phyloP scores from a whole-genome alignment of 1,140 invertebrate genomes.

The Atta colombica region DNA sequence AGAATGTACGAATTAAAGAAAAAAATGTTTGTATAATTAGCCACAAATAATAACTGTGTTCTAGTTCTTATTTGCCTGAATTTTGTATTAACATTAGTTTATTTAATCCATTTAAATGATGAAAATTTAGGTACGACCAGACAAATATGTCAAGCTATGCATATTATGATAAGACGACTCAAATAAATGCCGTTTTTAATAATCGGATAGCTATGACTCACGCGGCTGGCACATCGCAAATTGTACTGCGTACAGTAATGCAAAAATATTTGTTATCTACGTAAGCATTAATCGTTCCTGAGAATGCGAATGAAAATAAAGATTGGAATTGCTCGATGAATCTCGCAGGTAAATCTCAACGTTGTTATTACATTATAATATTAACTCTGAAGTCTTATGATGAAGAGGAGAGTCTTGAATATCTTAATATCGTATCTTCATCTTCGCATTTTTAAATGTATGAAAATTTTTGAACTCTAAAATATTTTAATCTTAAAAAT shows the following conservation, averaged over 20 bases:
- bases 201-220: slow-evolving; percentile 46
- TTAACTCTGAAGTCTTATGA: neutral
- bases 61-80: too few relatives aligned
- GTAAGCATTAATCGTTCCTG: slow-evolving; percentile 19
- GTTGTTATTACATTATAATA: neutral
- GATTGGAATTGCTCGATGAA: neutral
- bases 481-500: neutral
- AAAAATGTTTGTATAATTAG: too few relatives aligned
- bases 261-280: slow-evolving; percentile 38
- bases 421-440: neutral
- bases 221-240: slow-evolving; percentile 10
- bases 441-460: neutral
- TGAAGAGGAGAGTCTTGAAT: neutral
- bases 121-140: neutral
- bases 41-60: too few relatives aligned
- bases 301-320: slow-evolving; percentile 17
- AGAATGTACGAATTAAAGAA: too few relatives aligned
- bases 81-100: too few relatives aligned
- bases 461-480: neutral
- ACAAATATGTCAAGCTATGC: neutral
- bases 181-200: slow-evolving; percentile 24
- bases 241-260: neutral
- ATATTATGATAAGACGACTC: slow-evolving; percentile 10
- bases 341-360: neutral
- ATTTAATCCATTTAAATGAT: neutral